These are phyloP conservation scores for Scarus forsteni DNA, from an alignment of 2,797 vertebrate genomes.

Conservation along the genomic window DNA sequence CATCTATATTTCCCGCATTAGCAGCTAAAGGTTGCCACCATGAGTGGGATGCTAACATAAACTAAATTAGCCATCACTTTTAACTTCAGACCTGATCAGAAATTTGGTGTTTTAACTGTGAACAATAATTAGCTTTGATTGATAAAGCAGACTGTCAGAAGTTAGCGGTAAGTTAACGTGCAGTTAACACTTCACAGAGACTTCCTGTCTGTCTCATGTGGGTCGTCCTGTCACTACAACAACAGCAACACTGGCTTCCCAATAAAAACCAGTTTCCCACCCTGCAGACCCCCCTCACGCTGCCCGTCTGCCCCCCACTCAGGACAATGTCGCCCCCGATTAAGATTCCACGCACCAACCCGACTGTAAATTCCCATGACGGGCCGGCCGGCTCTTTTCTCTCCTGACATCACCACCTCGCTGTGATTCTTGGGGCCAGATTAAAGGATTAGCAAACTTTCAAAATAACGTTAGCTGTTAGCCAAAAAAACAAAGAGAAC, in stretches of 20 bases:
- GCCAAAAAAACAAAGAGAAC: constrained; percentile 40
- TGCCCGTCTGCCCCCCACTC: constrained; percentile 64
- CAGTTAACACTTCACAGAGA: background rate
- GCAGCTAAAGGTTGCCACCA: too few relatives aligned
- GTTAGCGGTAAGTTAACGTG: background rate
- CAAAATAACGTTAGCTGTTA: constrained; percentile 64
- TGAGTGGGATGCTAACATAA: too few relatives aligned
- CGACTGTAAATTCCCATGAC: constrained; percentile 87
- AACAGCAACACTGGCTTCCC: constrained; percentile 38
- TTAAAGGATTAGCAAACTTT: constrained; percentile 82
- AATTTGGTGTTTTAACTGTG: too few relatives aligned
- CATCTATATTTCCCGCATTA: too few relatives aligned
- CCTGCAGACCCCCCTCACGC: constrained; percentile 53
- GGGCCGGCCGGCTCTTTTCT: constrained; percentile 77
- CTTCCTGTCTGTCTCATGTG: constrained; percentile 20
- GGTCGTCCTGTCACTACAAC: constrained; percentile 37
- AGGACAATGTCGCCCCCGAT: constrained; percentile 79
- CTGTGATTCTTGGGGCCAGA: constrained; percentile 78
- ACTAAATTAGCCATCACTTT: too few relatives aligned
- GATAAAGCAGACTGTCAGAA: too few relatives aligned
- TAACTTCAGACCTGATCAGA: too few relatives aligned
- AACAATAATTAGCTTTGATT: too few relatives aligned
- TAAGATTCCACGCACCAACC: constrained; percentile 86
- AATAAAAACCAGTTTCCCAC: constrained; percentile 46
- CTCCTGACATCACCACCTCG: constrained; percentile 83